Conservation (phyloP, 2,113 vertebrate species). For the Antennarius striatus region DNA sequence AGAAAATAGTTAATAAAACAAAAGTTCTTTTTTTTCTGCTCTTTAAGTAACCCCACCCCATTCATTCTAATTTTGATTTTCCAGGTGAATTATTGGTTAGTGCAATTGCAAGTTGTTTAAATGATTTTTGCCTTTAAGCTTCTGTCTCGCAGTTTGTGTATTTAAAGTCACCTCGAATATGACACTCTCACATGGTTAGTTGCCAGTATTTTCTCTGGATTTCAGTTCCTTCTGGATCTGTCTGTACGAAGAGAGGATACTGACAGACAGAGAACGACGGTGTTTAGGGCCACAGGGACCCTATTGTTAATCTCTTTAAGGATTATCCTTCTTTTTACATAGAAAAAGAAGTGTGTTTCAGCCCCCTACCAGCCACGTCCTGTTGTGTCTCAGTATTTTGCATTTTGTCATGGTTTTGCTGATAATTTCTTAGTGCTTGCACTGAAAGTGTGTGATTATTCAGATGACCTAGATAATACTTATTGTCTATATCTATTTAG, state of each 20-base stretch:
- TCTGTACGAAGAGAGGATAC: constrained; percentile 1
- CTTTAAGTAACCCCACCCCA: neutral
- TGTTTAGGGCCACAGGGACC: neutral
- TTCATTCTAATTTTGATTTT: constrained; percentile 27
- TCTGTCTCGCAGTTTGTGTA: constrained; percentile 2
- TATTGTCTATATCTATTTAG: neutral
- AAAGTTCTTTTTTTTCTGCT: neutral
- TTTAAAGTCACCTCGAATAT: neutral
- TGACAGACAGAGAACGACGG: neutral
- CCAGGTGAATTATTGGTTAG: constrained; percentile 39
- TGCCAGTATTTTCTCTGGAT: neutral
- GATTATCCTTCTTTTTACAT: constrained; percentile 37
- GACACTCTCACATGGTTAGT: neutral
- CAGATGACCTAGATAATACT: neutral
- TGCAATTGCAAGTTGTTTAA: constrained; percentile 22
- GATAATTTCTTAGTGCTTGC: neutral
- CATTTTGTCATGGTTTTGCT: neutral
- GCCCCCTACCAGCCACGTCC: neutral
- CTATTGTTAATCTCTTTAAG: constrained; percentile 16
- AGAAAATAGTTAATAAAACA: too few relatives aligned
- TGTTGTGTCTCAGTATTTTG: neutral
- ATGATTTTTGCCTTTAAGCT: constrained; percentile 6
- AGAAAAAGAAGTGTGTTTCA: constrained; percentile 37
- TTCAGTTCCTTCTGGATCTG: neutral
- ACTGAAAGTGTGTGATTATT: neutral